A percentile compares a stretch with the other conserved stretches of the same genome.
These are phyloP conservation scores for Cotesia vestalis DNA, from an alignment of 1,140 invertebrate species.

Conservation along the genomic window DNA sequence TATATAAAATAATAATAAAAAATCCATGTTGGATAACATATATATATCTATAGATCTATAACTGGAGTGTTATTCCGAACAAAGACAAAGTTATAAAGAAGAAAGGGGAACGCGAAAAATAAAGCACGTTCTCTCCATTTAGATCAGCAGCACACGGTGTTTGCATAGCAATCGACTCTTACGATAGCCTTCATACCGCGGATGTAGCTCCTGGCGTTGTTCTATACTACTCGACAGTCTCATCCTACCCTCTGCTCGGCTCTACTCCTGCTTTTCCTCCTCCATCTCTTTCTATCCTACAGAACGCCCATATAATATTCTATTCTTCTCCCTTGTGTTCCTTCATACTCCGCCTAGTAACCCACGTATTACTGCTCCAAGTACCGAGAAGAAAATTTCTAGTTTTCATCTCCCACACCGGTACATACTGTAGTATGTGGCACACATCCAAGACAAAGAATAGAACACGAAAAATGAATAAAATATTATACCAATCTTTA, in stretches of 20 bases:
- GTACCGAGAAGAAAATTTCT: slow-evolving; percentile 5
- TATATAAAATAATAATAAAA: too few species aligned
- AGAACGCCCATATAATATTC: too few species aligned
- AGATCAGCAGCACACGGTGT: slow-evolving; percentile 19
- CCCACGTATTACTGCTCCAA: not conserved
- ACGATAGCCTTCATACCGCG: too few species aligned
- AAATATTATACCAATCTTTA: slow-evolving; percentile 6
- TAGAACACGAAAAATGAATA: slow-evolving; percentile 20
- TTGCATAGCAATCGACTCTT: slow-evolving; percentile 30
- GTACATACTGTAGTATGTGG: not conserved
- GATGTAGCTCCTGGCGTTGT: too few species aligned
- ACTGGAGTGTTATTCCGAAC: not conserved
- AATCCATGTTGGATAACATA: too few species aligned
- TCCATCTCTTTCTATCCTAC: too few species aligned
- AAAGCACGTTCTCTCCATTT: slow-evolving; percentile 24
- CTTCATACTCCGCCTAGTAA: too few species aligned
- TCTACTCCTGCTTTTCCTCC: too few species aligned
- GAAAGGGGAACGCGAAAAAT: not conserved
- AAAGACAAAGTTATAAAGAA: not conserved
- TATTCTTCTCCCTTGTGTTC: too few species aligned
- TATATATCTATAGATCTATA: not conserved
- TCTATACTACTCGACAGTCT: too few species aligned
- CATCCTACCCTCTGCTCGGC: too few species aligned
- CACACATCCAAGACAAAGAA: slow-evolving; percentile 15
- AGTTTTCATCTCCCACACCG: not conserved